Evolutionary conservation across 1,140 invertebrate genomes (phyloP).

Genomic region (Eurosta solidaginis): DNA sequence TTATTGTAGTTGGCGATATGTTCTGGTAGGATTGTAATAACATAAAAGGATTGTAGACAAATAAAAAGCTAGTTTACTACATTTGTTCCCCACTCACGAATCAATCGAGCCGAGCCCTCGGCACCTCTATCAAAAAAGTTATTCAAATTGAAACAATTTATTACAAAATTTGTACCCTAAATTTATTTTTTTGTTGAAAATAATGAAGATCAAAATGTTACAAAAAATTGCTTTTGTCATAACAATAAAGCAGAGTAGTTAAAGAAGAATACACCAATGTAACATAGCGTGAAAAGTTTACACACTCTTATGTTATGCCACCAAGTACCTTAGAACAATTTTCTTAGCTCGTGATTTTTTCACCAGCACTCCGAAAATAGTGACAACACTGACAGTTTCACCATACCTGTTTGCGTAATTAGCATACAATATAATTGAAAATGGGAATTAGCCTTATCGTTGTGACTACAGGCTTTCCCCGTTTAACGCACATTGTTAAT

Average conservation of each 20-base stretch:
- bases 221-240: background rate
- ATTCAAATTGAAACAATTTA: no score
- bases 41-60: no score
- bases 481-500: conserved; percentile 35
- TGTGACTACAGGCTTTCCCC: background rate
- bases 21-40: no score
- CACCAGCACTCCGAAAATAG: background rate
- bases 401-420: no score
- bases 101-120: no score
- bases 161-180: no score
- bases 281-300: background rate
- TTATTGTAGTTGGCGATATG: no score
- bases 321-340: background rate
- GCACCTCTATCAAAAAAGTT: no score
- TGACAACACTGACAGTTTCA: conserved; percentile 10
- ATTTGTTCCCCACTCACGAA: no score
- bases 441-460: background rate
- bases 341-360: no score
- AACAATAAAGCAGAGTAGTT: background rate
- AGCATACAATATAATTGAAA: background rate
- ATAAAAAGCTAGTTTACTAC: no score
- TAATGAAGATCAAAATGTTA: no score
- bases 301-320: background rate
- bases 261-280: background rate
- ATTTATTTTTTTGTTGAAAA: conserved; percentile 2